Percentiles rank a stretch among this genome's conserved stretches.
These are phyloP conservation scores for Penaeus chinensis DNA, from an alignment of 1,140 invertebrate species.

Conservation along the genomic window DNA sequence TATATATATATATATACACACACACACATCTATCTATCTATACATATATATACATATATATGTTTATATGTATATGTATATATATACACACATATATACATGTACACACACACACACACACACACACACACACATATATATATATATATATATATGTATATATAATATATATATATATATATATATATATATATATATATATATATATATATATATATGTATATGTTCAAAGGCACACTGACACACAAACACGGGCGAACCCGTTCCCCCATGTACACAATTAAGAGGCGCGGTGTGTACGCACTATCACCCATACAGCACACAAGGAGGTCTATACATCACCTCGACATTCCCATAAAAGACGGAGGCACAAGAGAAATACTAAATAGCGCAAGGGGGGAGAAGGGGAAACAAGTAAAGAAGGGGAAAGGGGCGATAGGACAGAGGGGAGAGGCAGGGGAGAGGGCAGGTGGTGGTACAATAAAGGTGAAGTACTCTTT, in stretches of 20 bases:
- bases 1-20: background rate
- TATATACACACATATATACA: background rate
- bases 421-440: too few species aligned
- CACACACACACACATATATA: background rate
- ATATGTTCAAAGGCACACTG: background rate
- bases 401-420: too few species aligned
- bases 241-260: background rate
- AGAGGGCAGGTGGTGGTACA: too few species aligned
- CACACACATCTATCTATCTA: background rate
- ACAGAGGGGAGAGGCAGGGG: too few species aligned
- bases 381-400: too few species aligned
- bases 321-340: too few species aligned
- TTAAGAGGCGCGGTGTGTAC: background rate
- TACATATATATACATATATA: background rate
- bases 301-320: background rate
- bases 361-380: too few species aligned
- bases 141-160: background rate
- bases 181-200: background rate
- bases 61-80: background rate
- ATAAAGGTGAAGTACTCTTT: too few species aligned
- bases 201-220: background rate
- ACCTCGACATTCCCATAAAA: too few species aligned
- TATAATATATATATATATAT: background rate
- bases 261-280: background rate
- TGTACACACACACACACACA: background rate